Evolutionary conservation across 2,113 vertebrate genomes (phyloP).

Genomic region (Eulemur rufifrons): DNA sequence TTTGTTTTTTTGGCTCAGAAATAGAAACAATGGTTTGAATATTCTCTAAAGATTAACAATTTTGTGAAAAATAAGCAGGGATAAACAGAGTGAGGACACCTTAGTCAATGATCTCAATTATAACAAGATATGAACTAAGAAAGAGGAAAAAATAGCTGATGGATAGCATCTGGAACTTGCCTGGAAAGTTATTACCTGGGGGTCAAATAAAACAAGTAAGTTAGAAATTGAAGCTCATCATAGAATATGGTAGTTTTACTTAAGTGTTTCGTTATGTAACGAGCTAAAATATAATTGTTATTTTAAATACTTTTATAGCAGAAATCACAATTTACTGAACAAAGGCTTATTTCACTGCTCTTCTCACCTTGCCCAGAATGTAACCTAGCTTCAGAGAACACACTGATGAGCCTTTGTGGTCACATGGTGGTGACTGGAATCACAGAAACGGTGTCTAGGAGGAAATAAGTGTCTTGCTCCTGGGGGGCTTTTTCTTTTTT

Average conservation of each 20-base stretch:
- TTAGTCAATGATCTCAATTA: background rate
- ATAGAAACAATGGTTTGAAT: background rate
- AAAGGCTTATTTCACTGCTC: background rate
- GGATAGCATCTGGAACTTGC: background rate
- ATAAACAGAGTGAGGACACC: background rate
- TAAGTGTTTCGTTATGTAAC: background rate
- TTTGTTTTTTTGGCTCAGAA: slow-evolving; percentile 15
- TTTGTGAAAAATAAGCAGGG: background rate
- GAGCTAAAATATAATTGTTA: slow-evolving; percentile 2
- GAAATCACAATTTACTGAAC: background rate
- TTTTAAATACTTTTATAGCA: background rate
- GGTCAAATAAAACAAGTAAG: background rate
- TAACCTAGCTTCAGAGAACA: background rate
- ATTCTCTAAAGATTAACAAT: background rate
- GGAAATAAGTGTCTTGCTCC: background rate
- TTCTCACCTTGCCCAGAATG: background rate
- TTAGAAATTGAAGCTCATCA: background rate
- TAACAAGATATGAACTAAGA: background rate
- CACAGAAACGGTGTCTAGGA: background rate
- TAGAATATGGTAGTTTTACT: background rate
- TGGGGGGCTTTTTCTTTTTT: background rate
- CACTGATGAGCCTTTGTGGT: background rate
- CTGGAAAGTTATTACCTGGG: background rate
- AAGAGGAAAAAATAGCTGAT: background rate
- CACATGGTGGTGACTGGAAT: background rate